Conservation (phyloP, 2,888 invertebrate species). For the Ectropis crepuscularia region DNA sequence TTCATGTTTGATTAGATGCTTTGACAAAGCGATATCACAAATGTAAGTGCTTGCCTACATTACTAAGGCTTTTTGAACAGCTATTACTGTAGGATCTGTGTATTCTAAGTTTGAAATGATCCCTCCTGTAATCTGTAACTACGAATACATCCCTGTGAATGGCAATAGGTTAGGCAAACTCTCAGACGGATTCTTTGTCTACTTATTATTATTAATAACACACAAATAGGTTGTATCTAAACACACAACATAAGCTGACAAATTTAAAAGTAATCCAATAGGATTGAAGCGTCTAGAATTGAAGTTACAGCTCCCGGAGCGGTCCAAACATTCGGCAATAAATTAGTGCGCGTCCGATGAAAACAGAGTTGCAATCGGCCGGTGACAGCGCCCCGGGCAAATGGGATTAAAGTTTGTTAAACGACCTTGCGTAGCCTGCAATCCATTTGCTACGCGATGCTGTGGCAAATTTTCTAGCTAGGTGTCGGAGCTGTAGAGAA, state of each 20-base stretch:
- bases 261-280: not conserved
- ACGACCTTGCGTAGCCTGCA: slow-evolving; percentile 72
- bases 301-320: slow-evolving; percentile 15
- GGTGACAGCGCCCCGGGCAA: slow-evolving; percentile 69
- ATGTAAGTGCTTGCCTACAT: too few species aligned
- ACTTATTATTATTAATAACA: not conserved
- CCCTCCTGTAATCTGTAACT: too few species aligned
- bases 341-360: slow-evolving; percentile 62
- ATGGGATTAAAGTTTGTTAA: slow-evolving; percentile 82
- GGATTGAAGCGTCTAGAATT: slow-evolving; percentile 7
- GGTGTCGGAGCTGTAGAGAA: slow-evolving; percentile 29
- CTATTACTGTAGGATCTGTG: too few species aligned
- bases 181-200: too few species aligned
- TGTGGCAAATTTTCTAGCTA: slow-evolving; percentile 65
- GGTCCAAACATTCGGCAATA: slow-evolving; percentile 51
- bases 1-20: not conserved
- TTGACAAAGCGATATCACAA: not conserved
- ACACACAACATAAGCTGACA: not conserved
- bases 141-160: too few species aligned
- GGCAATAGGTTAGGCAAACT: too few species aligned
- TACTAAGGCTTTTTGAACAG: too few species aligned
- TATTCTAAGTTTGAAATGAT: too few species aligned
- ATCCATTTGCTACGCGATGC: slow-evolving; percentile 73
- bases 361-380: slow-evolving; percentile 65
- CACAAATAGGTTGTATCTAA: not conserved